phyloP scores from a whole-genome alignment of 2,888 invertebrate species.

The Archips crataeganus region DNA sequence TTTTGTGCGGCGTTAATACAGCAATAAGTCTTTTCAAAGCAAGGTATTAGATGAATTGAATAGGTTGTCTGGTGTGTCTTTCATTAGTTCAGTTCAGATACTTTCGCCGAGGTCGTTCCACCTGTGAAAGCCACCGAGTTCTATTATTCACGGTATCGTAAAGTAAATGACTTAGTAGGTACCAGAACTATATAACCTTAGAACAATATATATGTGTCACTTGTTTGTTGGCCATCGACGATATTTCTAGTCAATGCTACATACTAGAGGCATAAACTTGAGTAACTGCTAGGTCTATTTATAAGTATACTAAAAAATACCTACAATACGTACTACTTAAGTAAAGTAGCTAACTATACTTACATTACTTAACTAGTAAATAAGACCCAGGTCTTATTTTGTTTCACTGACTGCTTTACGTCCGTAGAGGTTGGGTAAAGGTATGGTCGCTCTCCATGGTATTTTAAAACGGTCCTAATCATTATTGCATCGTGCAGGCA shows the following conservation, averaged over 20 bases:
- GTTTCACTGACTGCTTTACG: background rate
- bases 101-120: conserved; percentile 52
- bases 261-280: background rate
- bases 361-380: too few relatives aligned
- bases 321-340: background rate
- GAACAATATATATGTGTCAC: conserved; percentile 10
- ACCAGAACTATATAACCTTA: conserved; percentile 2
- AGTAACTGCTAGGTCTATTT: background rate
- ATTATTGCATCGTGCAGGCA: background rate
- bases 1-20: conserved; percentile 38
- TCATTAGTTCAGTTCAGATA: conserved; percentile 52
- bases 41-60: conserved; percentile 47
- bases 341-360: background rate
- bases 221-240: background rate
- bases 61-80: conserved; percentile 45
- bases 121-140: conserved; percentile 29
- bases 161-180: conserved; percentile 7
- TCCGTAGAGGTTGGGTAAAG: background rate
- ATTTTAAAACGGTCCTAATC: background rate
- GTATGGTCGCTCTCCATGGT: background rate
- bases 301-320: background rate
- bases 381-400: background rate
- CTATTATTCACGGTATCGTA: conserved; percentile 17
- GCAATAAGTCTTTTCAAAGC: conserved; percentile 46
- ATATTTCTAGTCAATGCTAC: background rate